Percentiles rank a stretch among this genome's conserved stretches.
Conservation (phyloP, 2,113 vertebrate species). For the Etheostoma cragini region DNA sequence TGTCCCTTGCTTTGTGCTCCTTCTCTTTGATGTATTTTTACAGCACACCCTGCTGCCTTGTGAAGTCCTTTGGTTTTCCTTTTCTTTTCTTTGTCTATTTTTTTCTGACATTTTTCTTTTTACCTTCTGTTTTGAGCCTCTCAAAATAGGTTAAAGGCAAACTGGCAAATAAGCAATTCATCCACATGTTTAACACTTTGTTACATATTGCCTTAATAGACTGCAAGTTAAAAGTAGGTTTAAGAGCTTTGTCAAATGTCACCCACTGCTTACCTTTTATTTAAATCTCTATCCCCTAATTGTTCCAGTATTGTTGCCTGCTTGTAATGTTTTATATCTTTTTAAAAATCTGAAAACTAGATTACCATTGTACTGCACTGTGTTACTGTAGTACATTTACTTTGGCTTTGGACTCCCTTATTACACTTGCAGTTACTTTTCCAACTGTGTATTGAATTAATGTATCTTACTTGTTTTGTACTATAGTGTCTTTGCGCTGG, state of each 20-base stretch:
- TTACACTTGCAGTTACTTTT: neutral
- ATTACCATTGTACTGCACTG: neutral
- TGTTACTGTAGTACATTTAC: neutral
- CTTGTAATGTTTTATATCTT: neutral
- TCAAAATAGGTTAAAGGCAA: neutral
- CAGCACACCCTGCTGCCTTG: constrained; percentile 3
- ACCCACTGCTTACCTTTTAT: neutral
- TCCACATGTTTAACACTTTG: neutral
- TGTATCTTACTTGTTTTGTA: neutral
- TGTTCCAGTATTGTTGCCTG: neutral
- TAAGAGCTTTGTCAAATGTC: neutral
- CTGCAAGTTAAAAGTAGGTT: neutral
- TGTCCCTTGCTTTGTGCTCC: constrained; percentile 30
- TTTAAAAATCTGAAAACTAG: neutral
- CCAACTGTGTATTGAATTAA: neutral
- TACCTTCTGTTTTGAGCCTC: neutral
- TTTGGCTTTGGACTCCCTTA: neutral
- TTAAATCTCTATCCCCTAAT: neutral
- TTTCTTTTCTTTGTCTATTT: neutral
- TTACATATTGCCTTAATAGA: neutral
- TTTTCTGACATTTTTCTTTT: neutral
- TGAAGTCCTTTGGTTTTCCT: neutral
- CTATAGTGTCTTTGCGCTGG: constrained; percentile 95
- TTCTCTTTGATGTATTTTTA: constrained; percentile 54
- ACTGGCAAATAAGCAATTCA: neutral